Evolutionary conservation across 2,113 vertebrate species (phyloP), one percentile per base, ranked within the genome.

Genomic region (Pitta sordida): DNA sequence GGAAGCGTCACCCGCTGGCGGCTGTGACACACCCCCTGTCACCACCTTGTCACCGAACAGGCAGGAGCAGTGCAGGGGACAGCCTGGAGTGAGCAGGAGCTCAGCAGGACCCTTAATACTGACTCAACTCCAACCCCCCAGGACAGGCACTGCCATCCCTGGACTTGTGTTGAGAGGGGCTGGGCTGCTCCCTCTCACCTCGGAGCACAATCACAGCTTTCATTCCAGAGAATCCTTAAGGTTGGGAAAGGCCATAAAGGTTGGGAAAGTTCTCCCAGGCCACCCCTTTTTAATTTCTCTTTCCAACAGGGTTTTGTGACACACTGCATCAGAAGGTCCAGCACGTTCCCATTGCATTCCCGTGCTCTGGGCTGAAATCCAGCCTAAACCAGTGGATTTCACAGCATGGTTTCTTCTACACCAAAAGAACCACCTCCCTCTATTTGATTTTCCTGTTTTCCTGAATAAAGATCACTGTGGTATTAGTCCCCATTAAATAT

Each of bases 151-250:
- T 37, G 62, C 37, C 59, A 39, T 62, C 37, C 59, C 65, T 4
- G n/a, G 23, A 14, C 68, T 34, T 41, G 7, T 4, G 0, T 7
- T n/a, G 27, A 15, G 62, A 77, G 83, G 8, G 15, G 14, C 44
- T 11, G 43, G 26, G 79, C 51, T 27, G 46, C 86, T 43, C 39
- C 59, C 15, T 11, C 48, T 13, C 44, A 2, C 55, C 90, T 39
- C 27, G 41, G 64, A 73, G 53, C 59, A 29, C 18, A 0, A 11
- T 32, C 34, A 55, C 41, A 9, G 6, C 15, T 22, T 68, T 3
- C 36, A 1, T 2, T 3, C 5, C 36, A 3, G 0, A 1, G 32
- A 2, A 0, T 1, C 59, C 5, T 3, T 0, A 15, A 18, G 75
- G 30, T 0, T 14, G 26, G 18, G 36, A 59, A 59, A 59, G 34